A percentile compares a stretch with the other conserved stretches of the same genome.
Conservation (phyloP, 1,140 invertebrate genomes). For the Macrocentrus cingulum region DNA sequence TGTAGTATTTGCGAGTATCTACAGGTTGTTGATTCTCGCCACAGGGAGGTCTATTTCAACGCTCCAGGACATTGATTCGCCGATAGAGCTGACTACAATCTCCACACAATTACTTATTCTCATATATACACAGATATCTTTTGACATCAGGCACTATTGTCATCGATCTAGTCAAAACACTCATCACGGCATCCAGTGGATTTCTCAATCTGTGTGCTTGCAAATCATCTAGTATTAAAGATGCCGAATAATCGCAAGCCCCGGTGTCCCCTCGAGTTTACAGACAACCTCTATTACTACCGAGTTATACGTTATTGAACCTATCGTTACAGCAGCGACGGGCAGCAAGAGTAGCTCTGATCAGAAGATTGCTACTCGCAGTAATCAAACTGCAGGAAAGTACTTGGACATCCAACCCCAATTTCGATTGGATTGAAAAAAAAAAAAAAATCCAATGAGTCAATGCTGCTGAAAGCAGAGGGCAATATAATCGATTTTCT, state of each 20-base stretch:
- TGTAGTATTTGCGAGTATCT: slow-evolving; percentile 19
- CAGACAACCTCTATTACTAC: not conserved
- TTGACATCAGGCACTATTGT: no score
- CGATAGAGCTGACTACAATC: no score
- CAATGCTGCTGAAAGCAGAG: not conserved
- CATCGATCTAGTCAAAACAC: slow-evolving; percentile 17
- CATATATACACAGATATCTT: no score
- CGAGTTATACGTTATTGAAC: slow-evolving; percentile 9
- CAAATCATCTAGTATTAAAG: no score
- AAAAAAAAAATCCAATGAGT: slow-evolving; percentile 8
- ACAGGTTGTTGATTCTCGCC: slow-evolving; percentile 29
- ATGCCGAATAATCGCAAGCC: slow-evolving; percentile 19
- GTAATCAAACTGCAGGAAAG: no score
- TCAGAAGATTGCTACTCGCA: no score
- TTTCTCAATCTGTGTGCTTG: slow-evolving; percentile 9
- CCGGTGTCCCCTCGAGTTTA: slow-evolving; percentile 6
- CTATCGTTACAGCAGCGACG: not conserved
- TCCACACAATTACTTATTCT: no score
- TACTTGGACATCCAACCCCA: no score
- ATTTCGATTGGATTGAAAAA: no score
- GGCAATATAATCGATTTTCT: slow-evolving; percentile 28
- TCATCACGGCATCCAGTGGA: no score
- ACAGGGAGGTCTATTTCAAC: not conserved
- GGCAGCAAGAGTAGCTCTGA: no score
- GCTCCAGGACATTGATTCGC: not conserved